These are phyloP conservation scores for Desmophyllum pertusum DNA, from an alignment of 92 coral and sea anemone species.

Conservation along the genomic window DNA sequence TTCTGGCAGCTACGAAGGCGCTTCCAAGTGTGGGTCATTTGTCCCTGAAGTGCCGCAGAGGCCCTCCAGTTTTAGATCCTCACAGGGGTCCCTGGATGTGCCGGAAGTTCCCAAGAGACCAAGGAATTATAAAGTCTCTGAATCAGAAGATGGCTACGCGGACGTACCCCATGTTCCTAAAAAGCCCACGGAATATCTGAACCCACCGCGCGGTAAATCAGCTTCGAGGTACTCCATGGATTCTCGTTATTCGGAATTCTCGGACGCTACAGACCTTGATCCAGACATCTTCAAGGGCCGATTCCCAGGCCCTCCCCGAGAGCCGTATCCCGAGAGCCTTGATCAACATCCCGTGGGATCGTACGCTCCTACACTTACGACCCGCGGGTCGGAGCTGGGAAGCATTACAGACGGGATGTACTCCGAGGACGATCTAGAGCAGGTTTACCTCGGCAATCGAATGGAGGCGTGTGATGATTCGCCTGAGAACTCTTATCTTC, in stretches of 20 bases:
- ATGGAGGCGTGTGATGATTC: slow-evolving; percentile 93
- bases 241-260: slow-evolving; percentile 76
- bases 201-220: slow-evolving; percentile 62
- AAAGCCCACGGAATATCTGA: slow-evolving; percentile 77
- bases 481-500: slow-evolving; percentile 85
- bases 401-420: slow-evolving; percentile 82
- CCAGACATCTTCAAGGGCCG: slow-evolving; percentile 79
- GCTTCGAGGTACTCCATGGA: slow-evolving; percentile 86
- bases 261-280: slow-evolving; percentile 82
- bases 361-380: slow-evolving; percentile 72
- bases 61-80: slow-evolving; percentile 74
- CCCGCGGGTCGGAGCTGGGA: slow-evolving; percentile 83
- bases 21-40: slow-evolving; percentile 56
- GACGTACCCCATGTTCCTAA: slow-evolving; percentile 81
- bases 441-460: slow-evolving; percentile 86
- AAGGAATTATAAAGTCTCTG: slow-evolving; percentile 76
- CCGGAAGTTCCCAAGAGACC: slow-evolving; percentile 90
- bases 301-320: slow-evolving; percentile 85
- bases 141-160: slow-evolving; percentile 79
- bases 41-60: slow-evolving; percentile 74
- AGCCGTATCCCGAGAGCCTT: slow-evolving; percentile 88
- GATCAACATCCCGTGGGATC: slow-evolving; percentile 84
- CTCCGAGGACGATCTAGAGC: slow-evolving; percentile 86
- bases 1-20: slow-evolving; percentile 79
- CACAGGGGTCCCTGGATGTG: slow-evolving; percentile 73